These are phyloP conservation scores for Aquatica leii DNA, from an alignment of 2,888 invertebrate genomes.

Conservation along the genomic window DNA sequence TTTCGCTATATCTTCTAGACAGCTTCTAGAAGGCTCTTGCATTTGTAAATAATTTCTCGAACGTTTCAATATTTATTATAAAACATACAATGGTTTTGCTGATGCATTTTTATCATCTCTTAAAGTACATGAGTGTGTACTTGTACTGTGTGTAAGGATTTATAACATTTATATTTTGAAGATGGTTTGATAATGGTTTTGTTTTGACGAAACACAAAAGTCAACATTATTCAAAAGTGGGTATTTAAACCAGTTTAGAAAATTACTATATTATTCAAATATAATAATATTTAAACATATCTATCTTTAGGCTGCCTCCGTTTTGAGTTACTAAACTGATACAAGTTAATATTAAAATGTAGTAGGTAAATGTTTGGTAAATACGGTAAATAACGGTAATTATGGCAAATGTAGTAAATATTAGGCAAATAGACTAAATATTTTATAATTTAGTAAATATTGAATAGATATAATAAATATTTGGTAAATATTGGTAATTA, in stretches of 20 bases:
- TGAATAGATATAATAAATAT: conserved; percentile 1
- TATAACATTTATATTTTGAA: conserved; percentile 3
- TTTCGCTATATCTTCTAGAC: too few species aligned
- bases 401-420: conserved; percentile 5
- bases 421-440: conserved; percentile 2
- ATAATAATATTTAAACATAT: conserved; percentile 1
- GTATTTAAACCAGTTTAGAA: not conserved
- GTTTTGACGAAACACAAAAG: conserved; percentile 1
- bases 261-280: not conserved
- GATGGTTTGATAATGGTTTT: not conserved
- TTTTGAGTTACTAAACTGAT: not conserved
- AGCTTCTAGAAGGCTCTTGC: too few species aligned
- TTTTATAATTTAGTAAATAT: conserved; percentile 5
- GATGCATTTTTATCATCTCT: conserved; percentile 1
- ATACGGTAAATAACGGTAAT: conserved; percentile 5
- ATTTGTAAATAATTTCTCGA: too few species aligned
- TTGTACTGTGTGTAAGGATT: not conserved
- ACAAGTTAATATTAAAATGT: not conserved
- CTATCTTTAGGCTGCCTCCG: conserved; percentile 1
- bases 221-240: too few species aligned
- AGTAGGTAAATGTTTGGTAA: not conserved
- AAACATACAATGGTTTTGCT: too few species aligned
- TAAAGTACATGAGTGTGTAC: conserved; percentile 2
- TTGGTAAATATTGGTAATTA: too few species aligned
- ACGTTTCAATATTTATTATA: too few species aligned